Evolutionary conservation across 2,797 vertebrate genomes (phyloP).

Genomic region (Chelidonichthys spinosus): DNA sequence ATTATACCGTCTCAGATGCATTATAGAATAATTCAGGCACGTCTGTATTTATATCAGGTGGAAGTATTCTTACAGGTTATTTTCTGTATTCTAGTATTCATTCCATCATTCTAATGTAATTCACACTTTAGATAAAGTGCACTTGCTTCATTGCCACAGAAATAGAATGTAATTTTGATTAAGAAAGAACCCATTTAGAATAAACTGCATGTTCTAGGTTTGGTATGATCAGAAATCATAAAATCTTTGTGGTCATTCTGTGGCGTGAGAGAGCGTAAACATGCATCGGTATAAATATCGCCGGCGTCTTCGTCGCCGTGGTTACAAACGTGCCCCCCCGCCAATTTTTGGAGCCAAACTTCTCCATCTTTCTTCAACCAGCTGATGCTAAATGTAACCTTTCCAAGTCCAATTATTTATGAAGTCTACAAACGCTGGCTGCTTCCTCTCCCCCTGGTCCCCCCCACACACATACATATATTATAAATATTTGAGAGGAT

Average conservation of each 20-base stretch:
- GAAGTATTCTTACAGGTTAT: neutral
- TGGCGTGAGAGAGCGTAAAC: constrained; percentile 5
- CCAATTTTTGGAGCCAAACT: constrained; percentile 16
- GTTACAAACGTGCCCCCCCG: constrained; percentile 16
- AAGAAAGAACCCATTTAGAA: neutral
- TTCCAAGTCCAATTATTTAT: constrained; percentile 76
- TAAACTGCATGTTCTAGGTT: neutral
- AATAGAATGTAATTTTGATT: constrained; percentile 3
- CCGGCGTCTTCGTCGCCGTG: constrained; percentile 3
- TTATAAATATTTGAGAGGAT: constrained; percentile 72
- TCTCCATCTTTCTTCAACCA: constrained; percentile 39
- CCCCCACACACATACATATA: constrained; percentile 23
- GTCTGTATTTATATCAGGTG: neutral
- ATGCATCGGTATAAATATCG: constrained; percentile 6
- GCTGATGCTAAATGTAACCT: constrained; percentile 75
- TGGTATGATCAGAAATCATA: constrained; percentile 1
- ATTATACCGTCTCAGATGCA: constrained; percentile 31
- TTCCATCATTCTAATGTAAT: neutral
- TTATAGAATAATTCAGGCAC: constrained; percentile 29
- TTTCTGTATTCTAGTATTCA: neutral
- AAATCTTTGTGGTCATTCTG: neutral
- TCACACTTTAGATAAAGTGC: neutral
- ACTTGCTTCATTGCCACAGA: neutral
- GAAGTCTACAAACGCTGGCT: constrained; percentile 47
- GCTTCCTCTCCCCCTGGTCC: constrained; percentile 18